Conservation (phyloP, 2,888 invertebrate species). For the Aleiodes leptofemur region DNA sequence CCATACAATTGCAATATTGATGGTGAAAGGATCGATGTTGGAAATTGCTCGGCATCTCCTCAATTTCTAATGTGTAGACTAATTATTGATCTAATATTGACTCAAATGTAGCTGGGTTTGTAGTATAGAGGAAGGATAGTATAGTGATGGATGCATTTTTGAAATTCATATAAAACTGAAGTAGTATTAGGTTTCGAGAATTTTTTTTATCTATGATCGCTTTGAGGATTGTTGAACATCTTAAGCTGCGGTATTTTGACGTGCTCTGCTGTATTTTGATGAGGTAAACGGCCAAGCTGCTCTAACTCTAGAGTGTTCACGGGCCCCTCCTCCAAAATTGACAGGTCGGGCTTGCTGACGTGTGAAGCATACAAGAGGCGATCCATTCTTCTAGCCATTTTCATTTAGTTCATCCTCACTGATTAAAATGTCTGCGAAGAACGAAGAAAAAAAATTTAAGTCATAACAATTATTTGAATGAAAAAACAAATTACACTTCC, state of each 20-base stretch:
- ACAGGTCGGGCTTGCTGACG: conserved; percentile 27
- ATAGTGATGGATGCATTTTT: conserved; percentile 15
- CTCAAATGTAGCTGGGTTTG: too few relatives aligned
- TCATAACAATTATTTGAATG: background rate
- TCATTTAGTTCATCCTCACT: conserved; percentile 11
- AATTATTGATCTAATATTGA: too few relatives aligned
- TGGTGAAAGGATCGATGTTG: too few relatives aligned
- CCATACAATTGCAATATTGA: too few relatives aligned
- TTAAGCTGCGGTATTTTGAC: conserved; percentile 23
- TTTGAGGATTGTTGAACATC: conserved; percentile 5
- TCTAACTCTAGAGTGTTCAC: background rate
- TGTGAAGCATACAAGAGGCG: conserved; percentile 19
- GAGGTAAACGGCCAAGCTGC: background rate
- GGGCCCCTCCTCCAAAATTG: conserved; percentile 12
- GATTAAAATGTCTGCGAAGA: background rate
- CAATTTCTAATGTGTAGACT: too few relatives aligned
- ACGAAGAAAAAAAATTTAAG: background rate
- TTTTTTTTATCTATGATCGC: conserved; percentile 1
- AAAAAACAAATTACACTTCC: too few relatives aligned
- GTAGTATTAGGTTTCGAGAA: conserved; percentile 19
- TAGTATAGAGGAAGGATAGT: too few relatives aligned
- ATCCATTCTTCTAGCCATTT: conserved; percentile 14
- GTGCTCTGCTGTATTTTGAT: conserved; percentile 16
- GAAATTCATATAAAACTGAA: conserved; percentile 4
- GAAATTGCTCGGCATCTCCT: too few relatives aligned